Base-by-base conservation (phyloP, 2,888 invertebrate genomes). In the Athetis lepigone region DNA sequence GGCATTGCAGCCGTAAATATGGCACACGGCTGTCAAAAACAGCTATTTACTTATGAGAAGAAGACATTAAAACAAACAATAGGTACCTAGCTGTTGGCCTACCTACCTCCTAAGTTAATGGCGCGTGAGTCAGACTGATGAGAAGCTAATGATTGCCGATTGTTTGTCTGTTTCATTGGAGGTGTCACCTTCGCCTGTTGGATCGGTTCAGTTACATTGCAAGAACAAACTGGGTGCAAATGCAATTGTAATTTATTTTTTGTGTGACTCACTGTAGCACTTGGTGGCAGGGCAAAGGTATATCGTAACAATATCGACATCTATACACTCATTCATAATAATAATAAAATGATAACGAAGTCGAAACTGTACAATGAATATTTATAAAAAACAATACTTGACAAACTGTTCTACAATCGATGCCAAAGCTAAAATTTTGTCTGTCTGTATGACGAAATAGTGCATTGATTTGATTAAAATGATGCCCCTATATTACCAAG, bases 81-180 rank as follows among this genome's bases (percentile, higher is more conserved):
- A 27, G 29, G 2, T 11, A 39, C 9, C 7, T 29, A 47, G 21
- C 5, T 42, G 25, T 29, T 45, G 29, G 23, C 21, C 9, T 42
- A 43, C 25, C 9, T 42, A 43, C 25, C 37, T 55, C 16, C 23
- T 49, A 36, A 49, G 29, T 23, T 36, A 63, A 25, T 54, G 63
- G 29, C 37, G 9, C 4, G 23, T 67, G 59, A 70, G 25, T 66
- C 74, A 70, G 27, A 18, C 16, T 23, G 45, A 47, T 25, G 25
- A 55, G 42, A 62, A 50, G 13, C 40, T 37, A 42, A 43, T 64
- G 37, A 62, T 56, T 55, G 45, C 36, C 45, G 40, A 52, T 51
- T 61, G 56, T 52, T 49, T 25, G 57, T 57, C 60, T 36, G 63
- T 29, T 33, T 43, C 39, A 60, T 62, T 51, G 45, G 39, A 51